Conservation (phyloP, 2,113 vertebrate genomes). For the Alethe diademata region DNA sequence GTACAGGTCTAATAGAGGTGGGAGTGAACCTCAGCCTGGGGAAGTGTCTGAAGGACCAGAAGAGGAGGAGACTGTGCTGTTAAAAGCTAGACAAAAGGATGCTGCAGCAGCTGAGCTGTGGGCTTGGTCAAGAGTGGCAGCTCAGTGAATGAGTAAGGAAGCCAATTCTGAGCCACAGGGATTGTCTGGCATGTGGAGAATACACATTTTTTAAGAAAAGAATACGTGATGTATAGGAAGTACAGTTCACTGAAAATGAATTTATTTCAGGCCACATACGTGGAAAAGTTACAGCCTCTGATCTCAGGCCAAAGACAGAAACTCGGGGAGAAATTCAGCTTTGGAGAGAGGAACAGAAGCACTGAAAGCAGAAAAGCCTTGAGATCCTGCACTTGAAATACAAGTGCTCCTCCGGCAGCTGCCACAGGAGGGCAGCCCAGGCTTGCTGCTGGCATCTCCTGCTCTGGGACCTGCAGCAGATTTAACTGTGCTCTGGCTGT, state of each 20-base stretch:
- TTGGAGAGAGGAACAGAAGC: not conserved
- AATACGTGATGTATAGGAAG: accelerated
- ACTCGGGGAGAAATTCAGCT: not conserved
- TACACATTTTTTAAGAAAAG: not conserved
- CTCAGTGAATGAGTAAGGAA: not conserved
- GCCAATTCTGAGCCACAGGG: not conserved
- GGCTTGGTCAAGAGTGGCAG: not conserved
- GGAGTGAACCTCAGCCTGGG: not conserved
- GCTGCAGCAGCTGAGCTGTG: accelerated
- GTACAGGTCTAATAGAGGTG: not conserved
- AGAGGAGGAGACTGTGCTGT: not conserved
- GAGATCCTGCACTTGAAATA: accelerated
- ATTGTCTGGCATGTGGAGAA: not conserved
- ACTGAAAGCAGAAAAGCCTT: not conserved
- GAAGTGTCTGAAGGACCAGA: not conserved
- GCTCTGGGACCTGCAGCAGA: accelerated
- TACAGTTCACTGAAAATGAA: not conserved
- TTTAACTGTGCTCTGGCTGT: not conserved
- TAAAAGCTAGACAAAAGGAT: not conserved
- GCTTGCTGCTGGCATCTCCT: not conserved
- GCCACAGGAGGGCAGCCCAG: constrained; percentile 65
- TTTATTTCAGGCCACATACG: not conserved
- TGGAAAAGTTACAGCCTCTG: not conserved
- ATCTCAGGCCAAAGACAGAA: not conserved
- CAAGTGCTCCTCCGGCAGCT: accelerated